A percentile compares a stretch with the other conserved stretches of the same genome.
Conservation (phyloP, 2,888 invertebrate species). For the Thereva nobilitata region DNA sequence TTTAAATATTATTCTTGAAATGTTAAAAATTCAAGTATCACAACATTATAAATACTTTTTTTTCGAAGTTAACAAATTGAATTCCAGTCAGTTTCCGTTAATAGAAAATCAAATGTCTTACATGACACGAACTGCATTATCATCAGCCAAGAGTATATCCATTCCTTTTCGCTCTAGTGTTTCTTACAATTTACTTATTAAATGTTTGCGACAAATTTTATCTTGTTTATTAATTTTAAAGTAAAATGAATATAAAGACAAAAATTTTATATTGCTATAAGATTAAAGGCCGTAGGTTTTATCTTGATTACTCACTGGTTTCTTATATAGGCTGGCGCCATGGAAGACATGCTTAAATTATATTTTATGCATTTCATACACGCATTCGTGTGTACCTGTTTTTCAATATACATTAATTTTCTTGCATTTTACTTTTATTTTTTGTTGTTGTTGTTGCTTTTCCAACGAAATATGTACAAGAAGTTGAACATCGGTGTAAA, state of each 20-base stretch:
- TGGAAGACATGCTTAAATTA: constrained; percentile 11
- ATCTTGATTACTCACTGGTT: too few species aligned
- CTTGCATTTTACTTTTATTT: constrained; percentile 6
- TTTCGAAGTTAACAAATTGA: too few species aligned
- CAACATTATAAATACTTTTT: too few species aligned
- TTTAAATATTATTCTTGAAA: too few species aligned
- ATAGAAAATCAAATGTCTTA: too few species aligned
- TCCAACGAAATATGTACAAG: constrained; percentile 6
- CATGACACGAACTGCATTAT: too few species aligned
- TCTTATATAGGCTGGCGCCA: constrained; percentile 14
- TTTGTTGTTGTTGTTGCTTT: neutral
- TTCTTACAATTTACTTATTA: neutral
- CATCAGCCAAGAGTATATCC: constrained; percentile 11
- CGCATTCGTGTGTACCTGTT: neutral
- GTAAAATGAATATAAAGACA: too few species aligned
- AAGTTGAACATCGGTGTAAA: constrained; percentile 25
- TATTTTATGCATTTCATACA: constrained; percentile 13
- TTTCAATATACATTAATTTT: neutral
- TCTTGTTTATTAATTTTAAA: too few species aligned
- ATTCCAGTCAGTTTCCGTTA: too few species aligned
- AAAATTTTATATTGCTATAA: too few species aligned
- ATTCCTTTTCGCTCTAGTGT: constrained; percentile 24
- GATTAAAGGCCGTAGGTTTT: too few species aligned
- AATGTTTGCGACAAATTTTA: neutral
- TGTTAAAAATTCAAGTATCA: too few species aligned